Evolutionary conservation across 1,140 invertebrate genomes (phyloP), one percentile per base, ranked within the genome.

Genomic region (Dendrolimus kikuchii): DNA sequence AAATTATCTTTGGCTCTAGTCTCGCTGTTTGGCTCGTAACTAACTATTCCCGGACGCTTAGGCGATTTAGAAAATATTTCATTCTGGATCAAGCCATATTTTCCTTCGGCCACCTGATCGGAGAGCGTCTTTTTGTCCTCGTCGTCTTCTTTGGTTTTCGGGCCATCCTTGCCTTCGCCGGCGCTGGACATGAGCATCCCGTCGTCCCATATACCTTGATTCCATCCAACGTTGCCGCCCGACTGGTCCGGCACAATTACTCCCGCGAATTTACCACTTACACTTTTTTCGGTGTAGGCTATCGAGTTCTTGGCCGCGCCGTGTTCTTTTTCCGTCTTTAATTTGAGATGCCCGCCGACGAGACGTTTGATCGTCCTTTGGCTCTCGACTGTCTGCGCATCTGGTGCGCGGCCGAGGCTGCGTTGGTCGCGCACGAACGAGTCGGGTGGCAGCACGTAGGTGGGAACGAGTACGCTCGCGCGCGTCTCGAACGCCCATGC

Each of bases 81-180:
- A 71, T 93, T 93, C 66, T 96, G 94, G 59, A 97, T 95, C 0
- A 96, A 83, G 3, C 94, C 95, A 74, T 97, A 97, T 85, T 96
- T 96, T 6, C 95, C 95, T 69, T 96, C 95, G 45, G 93, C 92
- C 49, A 96, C 94, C 83, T 96, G 94, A 77, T 96, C 93, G 0
- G 93, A 91, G 38, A 96, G 84, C 2, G 94, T 95, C 72, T 95
- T 95, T 66, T 92, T 93, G 7, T 92, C 91, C 49, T 95, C 94
- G 50, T 94, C 92, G 23, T 91, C 91, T 54, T 87, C 88, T 51
- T 86, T 82, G 38, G 81, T 74, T 63, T 80, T 86, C 61, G 65
- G 73, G 38, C 76, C 83, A 73, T 88, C 92, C 85, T 71, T 89
- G 74, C 91, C 91, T 39, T 89, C 90, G 23, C 91, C 92, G 7